Base-by-base conservation (phyloP, 2,888 invertebrate species). In the Tiphia femorata region DNA sequence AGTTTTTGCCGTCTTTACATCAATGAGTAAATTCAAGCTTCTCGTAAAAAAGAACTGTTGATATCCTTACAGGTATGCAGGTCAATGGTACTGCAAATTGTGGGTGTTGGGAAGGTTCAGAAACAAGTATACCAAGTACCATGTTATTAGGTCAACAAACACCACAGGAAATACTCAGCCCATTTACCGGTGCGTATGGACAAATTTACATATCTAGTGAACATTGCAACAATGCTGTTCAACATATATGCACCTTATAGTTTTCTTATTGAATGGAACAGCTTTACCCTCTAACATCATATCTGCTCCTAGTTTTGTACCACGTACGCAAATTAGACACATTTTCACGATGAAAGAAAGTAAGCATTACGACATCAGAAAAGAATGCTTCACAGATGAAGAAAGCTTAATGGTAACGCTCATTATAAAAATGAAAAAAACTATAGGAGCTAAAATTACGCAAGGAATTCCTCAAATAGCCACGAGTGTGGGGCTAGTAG, bases 121-220 rank as follows among this genome's bases (percentile, higher is more conserved):
- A 83, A 61, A 73, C 78, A 20, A 73, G 65, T 52, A 73, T 83
- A 66, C 82, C 82, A 20, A 82, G 76, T 56, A 81, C 82, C 48
- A 81, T 82, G 81, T 58, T 82, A 70, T 64, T 83, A 60, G 81
- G 82, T 58, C 82, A 81, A 64, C 83, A 83, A 73, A 80, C 77
- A 59, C 79, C 82, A 27, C 83, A 82, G 63, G 83, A 83, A 64
- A 76, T 82, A 66, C 75, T 81, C 59, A 77, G 72, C 67, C 79
- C 81, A 47, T 81, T 82, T 49, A 75, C 79, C 53, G 82, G 83
- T 83, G 55, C 49, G 72, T 67, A 55, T 14, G 27, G 17, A 25
- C 23, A 12, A 7, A 17, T 8, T 29, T 30, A 43, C 17, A 17
- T 44, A 17, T 37, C 3, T 2, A 16, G 17, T 37, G 14, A 5